Conservation (phyloP, 35 echinoderm and acorn worm species). For the Diadema setosum region DNA sequence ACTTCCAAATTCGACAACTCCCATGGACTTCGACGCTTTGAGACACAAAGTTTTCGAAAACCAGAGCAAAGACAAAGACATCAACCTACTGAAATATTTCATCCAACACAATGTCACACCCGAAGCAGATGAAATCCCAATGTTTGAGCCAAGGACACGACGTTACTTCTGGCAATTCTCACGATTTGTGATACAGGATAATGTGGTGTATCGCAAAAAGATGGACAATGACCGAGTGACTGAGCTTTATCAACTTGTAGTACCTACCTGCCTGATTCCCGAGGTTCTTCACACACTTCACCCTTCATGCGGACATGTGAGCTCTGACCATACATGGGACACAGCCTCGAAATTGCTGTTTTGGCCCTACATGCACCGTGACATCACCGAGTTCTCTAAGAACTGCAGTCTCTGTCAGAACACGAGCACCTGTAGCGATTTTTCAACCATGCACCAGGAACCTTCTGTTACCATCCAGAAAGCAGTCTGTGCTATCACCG, state of each 20-base stretch:
- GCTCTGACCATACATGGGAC: neutral
- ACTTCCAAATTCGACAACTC: neutral
- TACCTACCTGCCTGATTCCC: neutral
- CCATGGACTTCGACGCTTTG: neutral
- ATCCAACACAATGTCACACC: neutral
- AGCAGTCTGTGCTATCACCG: neutral
- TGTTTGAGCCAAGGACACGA: neutral
- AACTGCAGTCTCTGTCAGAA: neutral
- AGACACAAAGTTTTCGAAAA: neutral
- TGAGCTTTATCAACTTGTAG: neutral
- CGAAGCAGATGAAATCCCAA: neutral
- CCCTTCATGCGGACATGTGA: neutral
- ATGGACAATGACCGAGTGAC: neutral
- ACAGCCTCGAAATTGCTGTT: neutral
- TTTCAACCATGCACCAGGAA: neutral
- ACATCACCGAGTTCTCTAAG: neutral
- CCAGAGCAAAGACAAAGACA: neutral
- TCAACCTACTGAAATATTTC: neutral
- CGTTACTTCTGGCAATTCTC: neutral
- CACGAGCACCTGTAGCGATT: neutral
- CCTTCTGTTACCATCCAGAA: neutral
- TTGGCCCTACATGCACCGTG: neutral
- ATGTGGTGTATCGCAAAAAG: neutral
- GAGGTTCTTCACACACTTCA: neutral
- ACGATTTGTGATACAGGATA: neutral